Percentiles rank a stretch among this genome's conserved stretches.
These are phyloP conservation scores for Electrophaes corylata DNA, from an alignment of 2,888 invertebrate species.

Conservation along the genomic window DNA sequence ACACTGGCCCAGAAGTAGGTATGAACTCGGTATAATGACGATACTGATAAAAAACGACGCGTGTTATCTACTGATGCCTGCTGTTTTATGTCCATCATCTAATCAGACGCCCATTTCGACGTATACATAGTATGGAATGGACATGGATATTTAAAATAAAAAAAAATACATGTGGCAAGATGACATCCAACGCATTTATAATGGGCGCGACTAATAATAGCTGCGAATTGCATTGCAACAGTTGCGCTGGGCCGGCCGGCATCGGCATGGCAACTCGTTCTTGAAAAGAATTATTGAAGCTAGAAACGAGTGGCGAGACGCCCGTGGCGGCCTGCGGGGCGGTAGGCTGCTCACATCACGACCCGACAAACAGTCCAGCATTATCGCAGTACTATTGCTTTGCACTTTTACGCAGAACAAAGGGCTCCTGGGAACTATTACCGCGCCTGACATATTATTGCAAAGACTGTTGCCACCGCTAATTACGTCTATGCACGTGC, in stretches of 20 bases:
- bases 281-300: constrained; percentile 61
- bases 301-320: constrained; percentile 40
- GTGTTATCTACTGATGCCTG: constrained; percentile 47
- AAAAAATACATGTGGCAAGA: constrained; percentile 14
- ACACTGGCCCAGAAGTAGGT: constrained; percentile 28
- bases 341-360: constrained; percentile 57
- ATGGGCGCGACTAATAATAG: constrained; percentile 49
- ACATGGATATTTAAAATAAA: constrained; percentile 4
- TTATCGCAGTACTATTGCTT: constrained; percentile 51
- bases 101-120: constrained; percentile 25
- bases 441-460: constrained; percentile 40
- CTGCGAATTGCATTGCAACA: constrained; percentile 51
- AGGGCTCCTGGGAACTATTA: constrained; percentile 55
- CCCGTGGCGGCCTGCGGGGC: constrained; percentile 16
- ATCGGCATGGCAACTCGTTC: constrained; percentile 51
- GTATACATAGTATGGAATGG: constrained; percentile 8
- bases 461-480: constrained; percentile 29
- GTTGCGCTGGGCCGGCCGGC: constrained; percentile 43
- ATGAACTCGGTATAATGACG: constrained; percentile 40
- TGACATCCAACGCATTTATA: constrained; percentile 45
- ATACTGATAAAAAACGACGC: constrained; percentile 39
- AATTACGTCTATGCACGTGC: constrained; percentile 31
- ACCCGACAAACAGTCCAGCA: constrained; percentile 44
- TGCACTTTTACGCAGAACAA: constrained; percentile 55
- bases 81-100: constrained; percentile 44